These are phyloP conservation scores for Agrenia bidenticulata DNA, from an alignment of 2,888 invertebrate species.

Conservation along the genomic window DNA sequence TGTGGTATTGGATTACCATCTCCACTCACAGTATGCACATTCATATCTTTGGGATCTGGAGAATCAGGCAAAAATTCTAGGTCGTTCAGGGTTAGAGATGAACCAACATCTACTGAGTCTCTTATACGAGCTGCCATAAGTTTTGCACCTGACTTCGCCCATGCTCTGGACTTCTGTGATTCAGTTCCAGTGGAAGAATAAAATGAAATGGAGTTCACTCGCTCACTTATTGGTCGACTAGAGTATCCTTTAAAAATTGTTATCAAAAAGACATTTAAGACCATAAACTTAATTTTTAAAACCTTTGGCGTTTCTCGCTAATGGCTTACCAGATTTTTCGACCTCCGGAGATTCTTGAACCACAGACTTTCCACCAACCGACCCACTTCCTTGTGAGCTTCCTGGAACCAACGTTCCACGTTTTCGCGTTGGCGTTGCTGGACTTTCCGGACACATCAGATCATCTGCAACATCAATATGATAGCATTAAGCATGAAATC, in stretches of 20 bases:
- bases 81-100: conserved; percentile 35
- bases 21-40: too few relatives aligned
- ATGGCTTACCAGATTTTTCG: conserved; percentile 31
- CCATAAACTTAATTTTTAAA: background rate
- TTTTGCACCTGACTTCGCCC: conserved; percentile 46
- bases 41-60: too few relatives aligned
- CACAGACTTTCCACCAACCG: conserved; percentile 22
- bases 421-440: conserved; percentile 28
- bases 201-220: conserved; percentile 36
- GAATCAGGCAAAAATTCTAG: conserved; percentile 24
- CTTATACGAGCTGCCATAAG: conserved; percentile 48
- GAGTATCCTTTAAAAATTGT: conserved; percentile 21
- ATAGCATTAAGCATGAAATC: background rate
- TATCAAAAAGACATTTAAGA: too few relatives aligned
- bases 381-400: conserved; percentile 18
- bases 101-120: conserved; percentile 40
- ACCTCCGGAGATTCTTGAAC: conserved; percentile 41
- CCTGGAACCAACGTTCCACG: conserved; percentile 13
- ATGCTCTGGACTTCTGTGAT: conserved; percentile 34
- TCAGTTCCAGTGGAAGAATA: conserved; percentile 25
- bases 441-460: conserved; percentile 40
- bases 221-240: conserved; percentile 9
- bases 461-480: conserved; percentile 15
- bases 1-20: background rate
- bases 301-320: too few relatives aligned